Evolutionary conservation across 2,888 invertebrate genomes (phyloP).

Genomic region (Masnerella sp.): DNA sequence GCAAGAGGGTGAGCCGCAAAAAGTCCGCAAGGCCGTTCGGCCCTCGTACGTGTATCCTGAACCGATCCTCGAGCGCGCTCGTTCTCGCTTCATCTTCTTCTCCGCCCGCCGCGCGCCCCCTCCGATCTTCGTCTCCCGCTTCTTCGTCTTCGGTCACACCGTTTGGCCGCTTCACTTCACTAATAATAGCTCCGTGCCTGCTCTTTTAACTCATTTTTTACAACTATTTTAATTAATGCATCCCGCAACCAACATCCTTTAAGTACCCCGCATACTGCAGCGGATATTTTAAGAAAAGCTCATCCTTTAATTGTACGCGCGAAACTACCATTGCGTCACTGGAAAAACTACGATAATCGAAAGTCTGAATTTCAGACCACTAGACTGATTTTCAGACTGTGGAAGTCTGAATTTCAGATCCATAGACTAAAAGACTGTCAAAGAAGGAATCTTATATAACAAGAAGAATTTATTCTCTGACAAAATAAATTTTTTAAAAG

Average conservation of each 20-base stretch:
- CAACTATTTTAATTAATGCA: constrained; percentile 44
- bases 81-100: constrained; percentile 24
- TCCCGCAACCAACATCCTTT: constrained; percentile 43
- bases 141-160: constrained; percentile 48
- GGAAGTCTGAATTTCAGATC: too few species aligned
- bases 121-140: too few species aligned
- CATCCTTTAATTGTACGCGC: too few species aligned
- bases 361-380: too few species aligned
- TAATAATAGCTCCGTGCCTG: constrained; percentile 49
- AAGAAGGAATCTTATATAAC: too few species aligned
- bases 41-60: constrained; percentile 61
- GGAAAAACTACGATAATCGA: too few species aligned
- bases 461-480: too few species aligned
- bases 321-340: too few species aligned
- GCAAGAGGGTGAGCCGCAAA: constrained; percentile 64
- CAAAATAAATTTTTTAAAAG: too few species aligned
- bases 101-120: constrained; percentile 12
- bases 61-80: constrained; percentile 36
- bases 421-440: too few species aligned
- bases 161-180: constrained; percentile 39
- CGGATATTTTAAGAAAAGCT: too few species aligned
- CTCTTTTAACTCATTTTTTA: constrained; percentile 51
- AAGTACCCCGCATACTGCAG: background rate
- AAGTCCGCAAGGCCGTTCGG: constrained; percentile 66
- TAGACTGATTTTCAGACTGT: too few species aligned